Evolutionary conservation across 2,797 vertebrate genomes (phyloP), one percentile per base, ranked within the genome.

Genomic region (Cyclopterus lumpus): DNA sequence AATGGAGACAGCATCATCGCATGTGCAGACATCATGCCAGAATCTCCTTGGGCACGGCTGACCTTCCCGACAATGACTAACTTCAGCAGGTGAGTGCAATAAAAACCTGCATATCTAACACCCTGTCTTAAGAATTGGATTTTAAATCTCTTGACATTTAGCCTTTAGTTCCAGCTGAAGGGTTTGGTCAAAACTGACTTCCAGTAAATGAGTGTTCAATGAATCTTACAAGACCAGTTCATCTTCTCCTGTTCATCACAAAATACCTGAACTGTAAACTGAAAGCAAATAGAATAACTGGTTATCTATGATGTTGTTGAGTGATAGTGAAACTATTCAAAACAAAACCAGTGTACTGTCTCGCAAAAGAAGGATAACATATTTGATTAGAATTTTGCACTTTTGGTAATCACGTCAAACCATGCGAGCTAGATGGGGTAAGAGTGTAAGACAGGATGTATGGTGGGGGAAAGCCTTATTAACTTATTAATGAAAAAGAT

Each of bases 1-100:
- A 70, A 65, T 0, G 89, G 75, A 12, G 48, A 54, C 5, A 24
- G 1, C 24, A 60, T 85, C 63, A 49, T 93, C 0, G 89, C 80
- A 1, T 95, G 95, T 76, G 93, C 93, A 0, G n/a, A 91, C 59
- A 93, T 96, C 64, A 34, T 91, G 48, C 90, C 95, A 71, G 76
- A 82, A 71, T 95, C 94, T 20, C 90, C 91, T 3, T 88, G 88
- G 16, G 92, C 92, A 46, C 38, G n/a, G 2, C 94, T 95, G 80
- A 86, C 71, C 2, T 96, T 96, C 75, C 92, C 86, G 22, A 88
- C 1, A 0, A 78, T 91, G 57, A 0, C 51, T 0, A 54, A 30
- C 9, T 95, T 95, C 77, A 94, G 73, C 88, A 93, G 93, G 95
- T 95, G 53, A 77, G 88, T 54, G 3, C 20, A 44, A 63, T 24